phyloP scores from a whole-genome alignment of 2,113 vertebrate genomes.

The Lanius ludovicianus region DNA sequence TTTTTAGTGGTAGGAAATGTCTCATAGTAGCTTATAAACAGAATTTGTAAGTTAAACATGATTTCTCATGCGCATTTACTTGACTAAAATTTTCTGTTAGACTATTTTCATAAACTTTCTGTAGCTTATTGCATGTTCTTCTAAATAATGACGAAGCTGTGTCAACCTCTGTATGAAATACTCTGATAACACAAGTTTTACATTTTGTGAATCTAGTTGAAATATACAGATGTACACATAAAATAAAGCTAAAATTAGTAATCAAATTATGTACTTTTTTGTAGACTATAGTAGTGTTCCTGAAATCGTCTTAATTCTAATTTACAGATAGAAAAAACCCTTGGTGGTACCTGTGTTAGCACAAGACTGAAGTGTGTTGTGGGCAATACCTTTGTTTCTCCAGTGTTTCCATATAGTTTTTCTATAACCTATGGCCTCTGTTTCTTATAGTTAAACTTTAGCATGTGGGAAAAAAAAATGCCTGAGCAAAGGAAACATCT shows the following conservation, averaged over 20 bases:
- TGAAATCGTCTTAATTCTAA: background rate
- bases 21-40: background rate
- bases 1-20: conserved; percentile 18
- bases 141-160: conserved; percentile 29
- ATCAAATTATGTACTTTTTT: background rate
- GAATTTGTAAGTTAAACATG: conserved; percentile 24
- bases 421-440: background rate
- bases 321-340: background rate
- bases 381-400: background rate
- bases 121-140: conserved; percentile 59
- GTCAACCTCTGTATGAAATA: background rate
- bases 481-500: background rate
- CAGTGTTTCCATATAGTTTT: background rate
- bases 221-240: background rate
- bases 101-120: conserved; percentile 59
- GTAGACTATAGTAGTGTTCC: background rate
- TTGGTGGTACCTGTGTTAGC: background rate
- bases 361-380: background rate
- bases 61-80: conserved; percentile 16
- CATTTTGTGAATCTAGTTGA: background rate
- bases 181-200: background rate
- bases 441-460: background rate
- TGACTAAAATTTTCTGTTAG: conserved; percentile 43
- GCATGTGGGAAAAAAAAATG: background rate
- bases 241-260: conserved; percentile 28